These are phyloP conservation scores for Prunella himalayana DNA, from an alignment of 2,113 vertebrate species.

Conservation along the genomic window DNA sequence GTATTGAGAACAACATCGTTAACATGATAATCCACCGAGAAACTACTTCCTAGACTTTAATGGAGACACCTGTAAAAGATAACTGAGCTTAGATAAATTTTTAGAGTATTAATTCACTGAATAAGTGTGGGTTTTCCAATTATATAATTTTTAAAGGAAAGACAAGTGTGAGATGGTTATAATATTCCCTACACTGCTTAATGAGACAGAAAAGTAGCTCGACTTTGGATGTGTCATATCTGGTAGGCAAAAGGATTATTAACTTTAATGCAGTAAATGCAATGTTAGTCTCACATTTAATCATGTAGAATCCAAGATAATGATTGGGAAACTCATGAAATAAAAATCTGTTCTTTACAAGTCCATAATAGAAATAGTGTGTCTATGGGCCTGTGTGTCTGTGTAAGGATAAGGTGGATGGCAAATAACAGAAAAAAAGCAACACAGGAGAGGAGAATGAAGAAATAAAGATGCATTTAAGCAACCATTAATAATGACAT, in stretches of 20 bases:
- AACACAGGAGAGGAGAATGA: neutral
- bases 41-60: neutral
- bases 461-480: neutral
- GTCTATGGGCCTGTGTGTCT: neutral
- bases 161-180: neutral
- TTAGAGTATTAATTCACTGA: neutral
- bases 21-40: neutral
- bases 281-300: neutral
- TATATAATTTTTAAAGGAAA: neutral
- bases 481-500: neutral
- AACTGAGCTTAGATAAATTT: neutral
- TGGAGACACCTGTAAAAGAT: neutral
- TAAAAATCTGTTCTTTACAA: neutral
- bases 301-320: neutral
- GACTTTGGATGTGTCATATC: conserved; percentile 10
- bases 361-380: neutral
- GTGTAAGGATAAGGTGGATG: neutral
- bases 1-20: neutral
- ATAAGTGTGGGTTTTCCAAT: neutral
- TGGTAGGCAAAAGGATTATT: conserved; percentile 56
- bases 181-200: conserved; percentile 11
- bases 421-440: neutral
- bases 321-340: neutral
- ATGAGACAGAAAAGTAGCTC: conserved; percentile 59
- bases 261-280: conserved; percentile 46